Percentiles rank a stretch among this genome's conserved stretches.
These are phyloP conservation scores for Podarcis siculus DNA, from an alignment of 2,797 vertebrate species.

Conservation along the genomic window DNA sequence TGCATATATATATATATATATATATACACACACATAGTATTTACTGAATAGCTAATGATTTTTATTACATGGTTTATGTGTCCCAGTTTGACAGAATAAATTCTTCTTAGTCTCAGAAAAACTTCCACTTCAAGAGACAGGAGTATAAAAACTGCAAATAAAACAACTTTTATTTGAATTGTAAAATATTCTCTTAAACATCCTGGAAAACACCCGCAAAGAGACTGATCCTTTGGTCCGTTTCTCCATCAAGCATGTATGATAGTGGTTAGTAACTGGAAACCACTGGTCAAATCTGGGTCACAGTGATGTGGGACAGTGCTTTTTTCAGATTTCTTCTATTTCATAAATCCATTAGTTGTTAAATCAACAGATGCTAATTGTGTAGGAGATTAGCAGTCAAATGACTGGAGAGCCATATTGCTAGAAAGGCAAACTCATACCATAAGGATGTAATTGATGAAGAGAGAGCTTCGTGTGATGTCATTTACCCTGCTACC, in stretches of 20 bases:
- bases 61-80: slow-evolving; percentile 15
- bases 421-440: too few relatives aligned
- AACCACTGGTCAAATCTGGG: background rate
- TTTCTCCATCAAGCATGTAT: background rate
- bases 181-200: slow-evolving; percentile 50
- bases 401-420: too few relatives aligned
- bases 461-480: too few relatives aligned
- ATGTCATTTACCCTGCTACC: too few relatives aligned
- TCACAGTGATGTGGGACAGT: background rate
- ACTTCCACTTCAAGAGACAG: slow-evolving; percentile 24
- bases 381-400: too few relatives aligned
- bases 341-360: too few relatives aligned
- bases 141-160: slow-evolving; percentile 20
- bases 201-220: slow-evolving; percentile 34
- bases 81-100: slow-evolving; percentile 45
- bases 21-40: too few relatives aligned
- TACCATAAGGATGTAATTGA: too few relatives aligned
- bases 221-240: background rate
- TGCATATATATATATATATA: too few relatives aligned
- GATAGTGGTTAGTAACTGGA: background rate
- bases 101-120: slow-evolving; percentile 42
- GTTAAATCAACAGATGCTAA: too few relatives aligned
- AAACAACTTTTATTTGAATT: slow-evolving; percentile 34
- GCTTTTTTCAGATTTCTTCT: too few relatives aligned
- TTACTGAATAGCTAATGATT: slow-evolving; percentile 23